Evolutionary conservation across 2,797 vertebrate species (phyloP), one percentile per base, ranked within the genome.

Genomic region (Poeciliopsis paucimaculata): DNA sequence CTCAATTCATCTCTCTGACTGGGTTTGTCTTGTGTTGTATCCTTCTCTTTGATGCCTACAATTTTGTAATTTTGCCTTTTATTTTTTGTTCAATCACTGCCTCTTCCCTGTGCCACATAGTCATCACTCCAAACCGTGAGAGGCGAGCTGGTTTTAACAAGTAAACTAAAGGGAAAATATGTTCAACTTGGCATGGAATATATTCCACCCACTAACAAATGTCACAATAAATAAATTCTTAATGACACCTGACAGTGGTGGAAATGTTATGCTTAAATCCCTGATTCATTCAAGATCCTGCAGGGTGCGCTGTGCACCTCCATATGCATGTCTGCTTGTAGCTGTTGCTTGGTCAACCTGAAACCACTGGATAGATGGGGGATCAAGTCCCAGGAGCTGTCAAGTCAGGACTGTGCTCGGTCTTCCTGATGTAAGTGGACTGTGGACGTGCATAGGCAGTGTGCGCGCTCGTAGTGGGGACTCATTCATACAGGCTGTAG

Each of bases 301-400:
- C 86, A 89, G 90, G 84, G 87, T n/a, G 90, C 85, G 88, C 94
- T 89, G 82, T 46, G 20, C 72, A 26, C 74, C 74, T 36, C 55
- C 31, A 23, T 49, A 47, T 47, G 16, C 72, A 34, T 23, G 2
- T 62, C 76, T 46, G 26, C 6, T 15, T 62, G 57, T 82, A 86
- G 76, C 82, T 8, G 10, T 31, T 80, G 23, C 2, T 77, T 53
- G 53, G 71, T 75, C 72, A 73, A 79, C 6, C 53, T 72, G 81
- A 53, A 57, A 68, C 31, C 34, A 3, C 82, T 5, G 12, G 81
- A 78, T 71, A 68, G 64, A 68, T 41, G 4, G 57, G 47, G 72
- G 78, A 81, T 84, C 83, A 4, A 31, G 76, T 82, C 79, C 80
- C 75, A 15, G 80, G 57, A 84, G 89, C 83, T 72, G 76, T 75